Percentiles rank a stretch among this genome's conserved stretches.
phyloP scores from a whole-genome alignment of 2,888 invertebrate species.

The Rhaphigaster nebulosa region DNA sequence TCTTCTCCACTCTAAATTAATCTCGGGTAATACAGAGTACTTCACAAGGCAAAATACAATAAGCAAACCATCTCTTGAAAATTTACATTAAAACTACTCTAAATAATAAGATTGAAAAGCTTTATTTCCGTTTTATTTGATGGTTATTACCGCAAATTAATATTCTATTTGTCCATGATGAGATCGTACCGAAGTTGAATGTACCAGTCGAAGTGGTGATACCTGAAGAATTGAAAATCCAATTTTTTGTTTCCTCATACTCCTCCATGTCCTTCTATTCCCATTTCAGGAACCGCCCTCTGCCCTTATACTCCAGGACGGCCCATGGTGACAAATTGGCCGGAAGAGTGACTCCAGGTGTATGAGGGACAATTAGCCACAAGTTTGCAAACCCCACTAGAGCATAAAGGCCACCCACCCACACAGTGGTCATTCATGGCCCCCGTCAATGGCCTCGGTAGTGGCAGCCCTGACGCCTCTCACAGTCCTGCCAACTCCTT shows the following conservation, averaged over 20 bases:
- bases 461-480: neutral
- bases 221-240: neutral
- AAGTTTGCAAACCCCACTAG: conserved; percentile 13
- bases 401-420: conserved; percentile 4
- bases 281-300: neutral
- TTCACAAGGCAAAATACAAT: too few species aligned
- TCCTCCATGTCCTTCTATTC: neutral
- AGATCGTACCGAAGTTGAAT: too few species aligned
- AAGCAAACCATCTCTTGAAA: too few species aligned
- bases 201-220: neutral
- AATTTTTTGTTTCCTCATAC: neutral
- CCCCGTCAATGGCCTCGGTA: conserved; percentile 13
- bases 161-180: too few species aligned
- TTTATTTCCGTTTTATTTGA: too few species aligned
- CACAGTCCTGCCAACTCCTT: neutral
- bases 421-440: conserved; percentile 6
- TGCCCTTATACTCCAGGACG: neutral
- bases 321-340: conserved; percentile 42
- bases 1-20: too few species aligned
- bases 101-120: too few species aligned
- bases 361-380: neutral
- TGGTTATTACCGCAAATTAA: too few species aligned
- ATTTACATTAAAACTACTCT: too few species aligned
- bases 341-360: conserved; percentile 45
- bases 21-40: too few species aligned